Percentiles rank a stretch among this genome's conserved stretches.
phyloP scores from a whole-genome alignment of 2,797 vertebrate species.

The Luscinia luscinia region DNA sequence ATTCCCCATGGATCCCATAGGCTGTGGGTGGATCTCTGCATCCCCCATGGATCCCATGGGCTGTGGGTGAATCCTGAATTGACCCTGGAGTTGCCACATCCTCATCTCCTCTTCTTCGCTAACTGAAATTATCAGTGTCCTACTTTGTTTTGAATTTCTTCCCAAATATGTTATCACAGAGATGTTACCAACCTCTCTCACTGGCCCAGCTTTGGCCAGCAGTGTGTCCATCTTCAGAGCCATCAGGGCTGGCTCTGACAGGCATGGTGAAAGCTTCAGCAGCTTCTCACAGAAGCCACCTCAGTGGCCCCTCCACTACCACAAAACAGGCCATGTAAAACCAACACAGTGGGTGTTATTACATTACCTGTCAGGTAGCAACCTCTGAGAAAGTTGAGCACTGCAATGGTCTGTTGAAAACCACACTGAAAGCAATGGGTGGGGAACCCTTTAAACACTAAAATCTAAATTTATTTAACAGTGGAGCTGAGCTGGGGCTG shows the following conservation, averaged over 20 bases:
- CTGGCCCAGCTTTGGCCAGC: not conserved
- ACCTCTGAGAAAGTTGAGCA: not conserved
- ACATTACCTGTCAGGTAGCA: not conserved
- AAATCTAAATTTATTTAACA: not conserved
- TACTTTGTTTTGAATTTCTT: too few species aligned
- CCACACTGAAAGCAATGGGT: not conserved
- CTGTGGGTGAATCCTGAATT: not conserved
- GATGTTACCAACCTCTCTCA: accelerated
- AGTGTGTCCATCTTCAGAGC: too few species aligned
- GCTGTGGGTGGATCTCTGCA: too few species aligned
- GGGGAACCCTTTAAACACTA: not conserved
- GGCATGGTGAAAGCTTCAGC: not conserved
- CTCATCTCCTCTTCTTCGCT: not conserved
- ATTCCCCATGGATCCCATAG: too few species aligned
- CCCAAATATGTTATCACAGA: not conserved
- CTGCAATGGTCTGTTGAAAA: not conserved
- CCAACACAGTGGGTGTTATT: not conserved
- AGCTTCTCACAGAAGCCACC: not conserved
- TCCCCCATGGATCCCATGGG: too few species aligned
- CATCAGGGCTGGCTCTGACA: not conserved
- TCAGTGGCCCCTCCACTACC: too few species aligned
- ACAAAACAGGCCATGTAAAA: not conserved
- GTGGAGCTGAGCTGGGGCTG: not conserved
- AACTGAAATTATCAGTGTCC: too few species aligned
- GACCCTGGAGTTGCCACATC: too few species aligned